phyloP scores from a whole-genome alignment of 2,888 invertebrate species.

The Eutolmus rufibarbis region DNA sequence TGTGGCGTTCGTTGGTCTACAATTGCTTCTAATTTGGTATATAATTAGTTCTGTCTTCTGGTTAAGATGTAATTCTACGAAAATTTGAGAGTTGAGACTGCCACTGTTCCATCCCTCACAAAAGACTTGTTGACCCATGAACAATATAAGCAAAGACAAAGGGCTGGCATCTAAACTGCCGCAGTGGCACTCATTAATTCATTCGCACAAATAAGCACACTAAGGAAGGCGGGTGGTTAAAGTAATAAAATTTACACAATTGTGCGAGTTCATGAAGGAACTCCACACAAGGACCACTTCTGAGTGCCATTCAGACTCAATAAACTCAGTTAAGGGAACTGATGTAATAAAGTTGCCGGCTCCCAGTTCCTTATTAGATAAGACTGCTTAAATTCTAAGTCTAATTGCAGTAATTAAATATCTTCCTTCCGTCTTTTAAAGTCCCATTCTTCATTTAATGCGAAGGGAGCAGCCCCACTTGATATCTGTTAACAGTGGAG shows the following conservation, averaged over 20 bases:
- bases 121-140: background rate
- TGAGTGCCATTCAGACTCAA: conserved; percentile 3
- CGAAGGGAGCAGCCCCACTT: background rate
- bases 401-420: conserved; percentile 38
- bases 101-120: background rate
- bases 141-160: background rate
- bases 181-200: background rate
- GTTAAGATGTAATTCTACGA: background rate
- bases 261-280: background rate
- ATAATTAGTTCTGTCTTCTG: background rate
- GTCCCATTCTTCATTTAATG: background rate
- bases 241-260: background rate
- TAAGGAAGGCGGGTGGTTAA: background rate
- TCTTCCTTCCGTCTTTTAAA: conserved; percentile 2
- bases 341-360: conserved; percentile 13
- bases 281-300: background rate
- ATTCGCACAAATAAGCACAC: background rate
- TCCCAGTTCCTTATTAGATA: conserved; percentile 3
- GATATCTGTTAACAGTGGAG: background rate
- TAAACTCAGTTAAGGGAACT: background rate
- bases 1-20: background rate
- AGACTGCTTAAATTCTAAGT: conserved; percentile 18
- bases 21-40: background rate
- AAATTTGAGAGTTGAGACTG: background rate
- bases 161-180: background rate